Percentiles rank a stretch among this genome's conserved stretches.
phyloP scores from a whole-genome alignment of 2,888 invertebrate genomes.

The Aleiodes alternator region DNA sequence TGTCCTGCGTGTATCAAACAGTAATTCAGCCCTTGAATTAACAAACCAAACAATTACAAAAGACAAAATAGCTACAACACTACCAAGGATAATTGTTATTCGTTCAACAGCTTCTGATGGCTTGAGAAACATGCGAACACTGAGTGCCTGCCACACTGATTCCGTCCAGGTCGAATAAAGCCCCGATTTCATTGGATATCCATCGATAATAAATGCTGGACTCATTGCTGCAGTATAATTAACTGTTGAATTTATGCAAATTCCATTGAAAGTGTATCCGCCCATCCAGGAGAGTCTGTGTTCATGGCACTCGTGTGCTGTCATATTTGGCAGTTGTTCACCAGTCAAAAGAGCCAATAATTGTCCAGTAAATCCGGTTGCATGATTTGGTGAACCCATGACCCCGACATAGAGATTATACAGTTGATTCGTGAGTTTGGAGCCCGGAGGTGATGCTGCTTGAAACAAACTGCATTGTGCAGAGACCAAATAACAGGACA shows the following conservation, averaged over 20 bases:
- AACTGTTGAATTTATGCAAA: slow-evolving; percentile 85
- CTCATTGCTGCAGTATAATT: slow-evolving; percentile 86
- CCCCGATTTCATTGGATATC: slow-evolving; percentile 87
- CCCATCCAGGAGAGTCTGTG: slow-evolving; percentile 79
- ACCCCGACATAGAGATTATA: slow-evolving; percentile 82
- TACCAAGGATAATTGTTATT: slow-evolving; percentile 78
- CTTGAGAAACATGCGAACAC: slow-evolving; percentile 86
- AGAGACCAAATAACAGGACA: slow-evolving; percentile 86
- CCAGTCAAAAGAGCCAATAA: slow-evolving; percentile 81
- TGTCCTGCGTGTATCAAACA: slow-evolving; percentile 72
- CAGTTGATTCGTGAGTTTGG: slow-evolving; percentile 73
- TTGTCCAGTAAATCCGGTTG: slow-evolving; percentile 79
- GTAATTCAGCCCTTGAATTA: slow-evolving; percentile 75
- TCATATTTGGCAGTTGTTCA: slow-evolving; percentile 73
- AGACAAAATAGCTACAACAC: slow-evolving; percentile 76
- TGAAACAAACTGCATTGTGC: slow-evolving; percentile 83
- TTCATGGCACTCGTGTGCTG: slow-evolving; percentile 73
- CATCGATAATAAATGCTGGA: slow-evolving; percentile 87
- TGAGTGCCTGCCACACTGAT: slow-evolving; percentile 87
- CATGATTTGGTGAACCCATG: slow-evolving; percentile 74
- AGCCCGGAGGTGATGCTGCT: slow-evolving; percentile 78
- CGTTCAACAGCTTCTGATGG: slow-evolving; percentile 80
- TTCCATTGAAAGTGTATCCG: slow-evolving; percentile 81
- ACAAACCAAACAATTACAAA: slow-evolving; percentile 78
- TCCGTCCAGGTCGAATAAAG: slow-evolving; percentile 92